phyloP scores from a whole-genome alignment of 2,797 vertebrate species.

The Corythornis leucogaster region DNA sequence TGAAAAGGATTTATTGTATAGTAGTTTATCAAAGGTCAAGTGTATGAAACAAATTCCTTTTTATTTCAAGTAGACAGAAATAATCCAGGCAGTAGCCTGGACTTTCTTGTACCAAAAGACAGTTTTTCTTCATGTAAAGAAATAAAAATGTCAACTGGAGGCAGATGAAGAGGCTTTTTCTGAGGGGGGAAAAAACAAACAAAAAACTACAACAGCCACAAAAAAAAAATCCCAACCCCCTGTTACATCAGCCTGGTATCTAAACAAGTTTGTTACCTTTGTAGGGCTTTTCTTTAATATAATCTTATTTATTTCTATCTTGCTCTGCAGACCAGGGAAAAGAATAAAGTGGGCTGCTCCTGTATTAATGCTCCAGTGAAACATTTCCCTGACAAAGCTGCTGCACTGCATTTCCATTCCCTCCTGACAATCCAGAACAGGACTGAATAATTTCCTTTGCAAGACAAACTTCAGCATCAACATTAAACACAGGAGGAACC shows the following conservation, averaged over 20 bases:
- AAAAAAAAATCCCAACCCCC: neutral
- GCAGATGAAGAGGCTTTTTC: neutral
- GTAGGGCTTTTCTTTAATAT: slow-evolving; percentile 13
- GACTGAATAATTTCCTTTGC: neutral
- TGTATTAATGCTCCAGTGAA: neutral
- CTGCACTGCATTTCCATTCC: neutral
- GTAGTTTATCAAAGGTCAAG: slow-evolving; percentile 73
- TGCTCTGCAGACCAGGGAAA: neutral
- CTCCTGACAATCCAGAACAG: neutral
- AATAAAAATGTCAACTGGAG: slow-evolving; percentile 54
- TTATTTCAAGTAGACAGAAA: slow-evolving; percentile 62
- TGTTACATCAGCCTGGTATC: neutral
- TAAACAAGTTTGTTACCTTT: slow-evolving; percentile 4
- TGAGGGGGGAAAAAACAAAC: neutral
- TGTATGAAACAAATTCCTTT: slow-evolving; percentile 67
- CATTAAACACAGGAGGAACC: neutral
- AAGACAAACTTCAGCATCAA: neutral
- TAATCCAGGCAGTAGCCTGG: slow-evolving; percentile 36
- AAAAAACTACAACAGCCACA: no score
- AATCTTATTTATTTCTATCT: slow-evolving; percentile 16
- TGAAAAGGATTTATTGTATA: slow-evolving; percentile 66
- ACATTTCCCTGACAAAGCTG: neutral
- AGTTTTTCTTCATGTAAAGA: slow-evolving; percentile 16
- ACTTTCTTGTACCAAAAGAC: slow-evolving; percentile 30
- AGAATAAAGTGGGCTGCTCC: neutral